These are phyloP conservation scores for Atopsyche davidsoni DNA, from an alignment of 1,140 invertebrate genomes.

Conservation along the genomic window DNA sequence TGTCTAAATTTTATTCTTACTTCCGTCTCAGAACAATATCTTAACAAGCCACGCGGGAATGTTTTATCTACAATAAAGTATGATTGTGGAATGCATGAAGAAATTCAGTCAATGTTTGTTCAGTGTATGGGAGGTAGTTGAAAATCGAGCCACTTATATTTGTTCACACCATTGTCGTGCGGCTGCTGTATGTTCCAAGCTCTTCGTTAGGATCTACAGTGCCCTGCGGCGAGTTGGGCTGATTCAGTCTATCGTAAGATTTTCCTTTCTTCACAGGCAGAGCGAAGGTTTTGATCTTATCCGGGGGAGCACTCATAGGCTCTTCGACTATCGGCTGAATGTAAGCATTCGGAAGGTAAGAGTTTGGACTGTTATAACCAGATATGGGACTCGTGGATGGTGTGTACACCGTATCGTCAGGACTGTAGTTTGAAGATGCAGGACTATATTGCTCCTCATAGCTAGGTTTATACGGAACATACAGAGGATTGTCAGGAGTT, in stretches of 20 bases:
- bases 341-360: slow-evolving; percentile 39
- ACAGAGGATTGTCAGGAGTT: slow-evolving; percentile 10
- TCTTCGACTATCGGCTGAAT: slow-evolving; percentile 37
- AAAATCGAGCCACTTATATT: too few species aligned
- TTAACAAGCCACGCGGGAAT: too few species aligned
- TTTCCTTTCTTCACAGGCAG: slow-evolving; percentile 40
- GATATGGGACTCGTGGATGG: slow-evolving; percentile 43
- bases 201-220: slow-evolving; percentile 31
- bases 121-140: too few species aligned
- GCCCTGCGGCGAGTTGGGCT: slow-evolving; percentile 5
- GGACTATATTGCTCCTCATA: slow-evolving; percentile 43
- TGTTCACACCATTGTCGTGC: slow-evolving; percentile 49
- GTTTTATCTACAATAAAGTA: too few species aligned
- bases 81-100: too few species aligned
- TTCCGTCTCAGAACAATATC: too few species aligned
- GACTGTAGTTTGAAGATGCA: slow-evolving; percentile 42
- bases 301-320: slow-evolving; percentile 40
- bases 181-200: slow-evolving; percentile 39
- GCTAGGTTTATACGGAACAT: slow-evolving; percentile 40
- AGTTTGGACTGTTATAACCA: slow-evolving; percentile 37
- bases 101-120: too few species aligned
- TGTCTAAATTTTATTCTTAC: too few species aligned
- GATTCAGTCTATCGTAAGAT: slow-evolving; percentile 36
- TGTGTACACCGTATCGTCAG: slow-evolving; percentile 45
- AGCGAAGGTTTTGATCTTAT: slow-evolving; percentile 43